Evolutionary conservation across 2,888 invertebrate species (phyloP), one percentile per base, ranked within the genome.

Genomic region (Chouioia cunea): DNA sequence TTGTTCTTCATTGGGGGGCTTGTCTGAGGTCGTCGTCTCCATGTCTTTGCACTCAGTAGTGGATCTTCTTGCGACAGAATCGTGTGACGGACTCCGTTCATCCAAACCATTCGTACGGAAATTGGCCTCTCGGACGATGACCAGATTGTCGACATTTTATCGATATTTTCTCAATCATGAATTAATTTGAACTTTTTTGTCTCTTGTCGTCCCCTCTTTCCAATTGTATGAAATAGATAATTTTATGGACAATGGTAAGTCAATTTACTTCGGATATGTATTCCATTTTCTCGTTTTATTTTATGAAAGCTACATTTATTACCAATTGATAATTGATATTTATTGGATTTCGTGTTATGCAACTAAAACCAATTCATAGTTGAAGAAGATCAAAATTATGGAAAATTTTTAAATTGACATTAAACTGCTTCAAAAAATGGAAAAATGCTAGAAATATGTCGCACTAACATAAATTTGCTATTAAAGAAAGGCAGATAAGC

Each of bases 31-130:
- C 81, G 75, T 2, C 56, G 48, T 67, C 73, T 74, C 43, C 73
- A 76, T 44, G 69, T 65, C 65, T 77, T 78, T 0, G 76, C 57
- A 70, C 81, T 79, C 8, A 80, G 75, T 1, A 85, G 74, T 8
- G 88, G 91, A 83, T 92, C 92, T 85, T 91, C 90, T 71, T 89
- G 87, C 6, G 90, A 88, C 62, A 93, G 86, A 58, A 93, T 89
- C 18, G 92, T 92, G 86, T 91, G 91, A 75, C 92, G 88, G 77
- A 90, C 89, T 20, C 92, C 92, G 80, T 92, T 90, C 70, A 91
- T 89, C 94, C 94, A 94, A 64, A 89, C 86, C 0, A 89, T 89
- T 70, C 86, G 86, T 44, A 90, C 88, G 73, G 87, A 89, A 22
- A 90, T 83, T 3, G 89, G 89, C 72, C 88, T 83, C 73, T 87